Evolutionary conservation across 1,140 invertebrate species (phyloP), one percentile per base, ranked within the genome.

Genomic region (Agrilus planipennis): DNA sequence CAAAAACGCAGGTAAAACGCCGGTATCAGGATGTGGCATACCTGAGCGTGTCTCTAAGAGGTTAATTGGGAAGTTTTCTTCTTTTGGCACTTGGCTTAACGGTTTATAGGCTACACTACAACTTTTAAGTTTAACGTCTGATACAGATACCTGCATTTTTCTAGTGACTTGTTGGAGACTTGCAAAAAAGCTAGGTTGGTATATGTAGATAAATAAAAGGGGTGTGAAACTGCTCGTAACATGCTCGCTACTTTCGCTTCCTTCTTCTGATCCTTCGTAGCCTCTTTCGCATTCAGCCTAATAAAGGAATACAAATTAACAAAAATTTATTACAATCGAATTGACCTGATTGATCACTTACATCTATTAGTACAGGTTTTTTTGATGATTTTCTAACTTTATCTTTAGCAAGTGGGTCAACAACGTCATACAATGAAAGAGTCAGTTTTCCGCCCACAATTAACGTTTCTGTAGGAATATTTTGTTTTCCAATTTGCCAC

Each of bases 1-100:
- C 30, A 77, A 65, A 34, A 89, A 73, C 1, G 84, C 76, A 1
- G 86, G 84, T 2, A 78, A 77, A 45, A 90, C 84, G 15, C 86
- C 87, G 4, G 84, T 90, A 35, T 76, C 73, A 2, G 73, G 69
- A 65, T 88, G 71, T 0, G 75, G 71, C 38, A 76, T 70, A 0
- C 87, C 87, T 17, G 67, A 67, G 45, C 75, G 73, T 0, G 84
- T 87, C 61, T 81, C 77, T 15, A 83, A 50, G 15, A 83, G 45
- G 31, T 61, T 49, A 12, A 64, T 46, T 28, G 58, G 62, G 58
- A 74, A 84, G 53, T 77, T 68, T 0, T 58, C 55, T 35, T 60
- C 52, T 9, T 45, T 62, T 9, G 68, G 67, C 22, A 71, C 56
- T 7, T 51, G 49, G 9, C 49, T 53, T 6, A 61, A 46, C 27